phyloP scores from a whole-genome alignment of 2,888 invertebrate species.

The Urechis unicinctus region DNA sequence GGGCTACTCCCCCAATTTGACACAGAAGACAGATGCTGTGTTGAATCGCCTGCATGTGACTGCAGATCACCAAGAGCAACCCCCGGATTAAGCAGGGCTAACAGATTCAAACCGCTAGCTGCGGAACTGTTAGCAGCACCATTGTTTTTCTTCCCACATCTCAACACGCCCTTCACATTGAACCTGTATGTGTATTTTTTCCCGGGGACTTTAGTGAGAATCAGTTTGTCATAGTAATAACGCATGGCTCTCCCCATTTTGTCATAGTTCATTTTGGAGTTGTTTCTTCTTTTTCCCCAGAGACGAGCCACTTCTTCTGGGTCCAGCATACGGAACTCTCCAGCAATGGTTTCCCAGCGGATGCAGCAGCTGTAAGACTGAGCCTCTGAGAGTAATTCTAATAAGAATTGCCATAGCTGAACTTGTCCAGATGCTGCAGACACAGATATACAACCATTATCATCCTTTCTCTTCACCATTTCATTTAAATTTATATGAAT shows the following conservation, averaged over 20 bases:
- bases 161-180: constrained; percentile 19
- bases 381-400: constrained; percentile 88
- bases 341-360: constrained; percentile 92
- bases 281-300: constrained; percentile 92
- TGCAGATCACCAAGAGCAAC: no score
- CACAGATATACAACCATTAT: no score
- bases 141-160: constrained; percentile 15
- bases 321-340: constrained; percentile 91
- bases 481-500: no score
- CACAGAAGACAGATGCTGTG: no score
- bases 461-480: no score
- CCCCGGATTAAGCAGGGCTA: no score
- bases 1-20: no score
- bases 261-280: constrained; percentile 98
- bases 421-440: constrained; percentile 61
- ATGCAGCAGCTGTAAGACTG: constrained; percentile 76
- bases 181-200: constrained; percentile 23
- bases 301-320: constrained; percentile 90
- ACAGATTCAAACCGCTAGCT: no score
- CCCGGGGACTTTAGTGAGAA: constrained; percentile 33
- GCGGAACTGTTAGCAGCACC: no score
- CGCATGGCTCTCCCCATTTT: constrained; percentile 70
- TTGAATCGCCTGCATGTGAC: no score
- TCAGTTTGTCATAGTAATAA: constrained; percentile 50
- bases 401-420: constrained; percentile 97